A percentile compares a stretch with the other conserved stretches of the same genome.
Evolutionary conservation across 2,113 vertebrate genomes (phyloP).

Genomic region (Alligator mississippiensis): DNA sequence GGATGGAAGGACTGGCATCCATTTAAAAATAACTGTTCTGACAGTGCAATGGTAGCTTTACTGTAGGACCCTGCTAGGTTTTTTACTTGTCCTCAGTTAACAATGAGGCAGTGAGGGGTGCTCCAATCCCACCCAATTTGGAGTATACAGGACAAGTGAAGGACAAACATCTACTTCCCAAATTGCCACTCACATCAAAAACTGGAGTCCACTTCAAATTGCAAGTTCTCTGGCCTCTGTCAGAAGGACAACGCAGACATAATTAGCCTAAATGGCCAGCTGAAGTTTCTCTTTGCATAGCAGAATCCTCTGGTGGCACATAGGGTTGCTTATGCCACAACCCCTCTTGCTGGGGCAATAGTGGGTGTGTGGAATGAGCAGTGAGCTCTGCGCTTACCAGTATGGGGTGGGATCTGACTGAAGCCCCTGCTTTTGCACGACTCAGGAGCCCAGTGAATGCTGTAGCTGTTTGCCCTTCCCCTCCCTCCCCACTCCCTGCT

Average conservation of each 20-base stretch:
- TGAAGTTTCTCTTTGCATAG: background rate
- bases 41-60: background rate
- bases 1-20: background rate
- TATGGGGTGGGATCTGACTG: no score
- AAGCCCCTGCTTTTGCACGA: no score
- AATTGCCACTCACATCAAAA: background rate
- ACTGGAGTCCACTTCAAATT: background rate
- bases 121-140: fast-evolving
- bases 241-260: background rate
- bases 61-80: background rate
- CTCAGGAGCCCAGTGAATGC: no score
- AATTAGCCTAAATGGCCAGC: background rate
- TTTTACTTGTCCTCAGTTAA: background rate
- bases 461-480: no score
- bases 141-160: background rate
- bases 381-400: no score
- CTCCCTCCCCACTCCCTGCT: no score
- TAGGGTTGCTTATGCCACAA: no score
- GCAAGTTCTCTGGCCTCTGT: background rate
- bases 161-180: fast-evolving
- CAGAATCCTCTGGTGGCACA: background rate
- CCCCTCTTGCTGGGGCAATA: no score
- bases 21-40: background rate
- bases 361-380: no score
- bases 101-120: background rate